Conservation (phyloP, 2,797 vertebrate species). For the Eleutherodactylus coqui region DNA sequence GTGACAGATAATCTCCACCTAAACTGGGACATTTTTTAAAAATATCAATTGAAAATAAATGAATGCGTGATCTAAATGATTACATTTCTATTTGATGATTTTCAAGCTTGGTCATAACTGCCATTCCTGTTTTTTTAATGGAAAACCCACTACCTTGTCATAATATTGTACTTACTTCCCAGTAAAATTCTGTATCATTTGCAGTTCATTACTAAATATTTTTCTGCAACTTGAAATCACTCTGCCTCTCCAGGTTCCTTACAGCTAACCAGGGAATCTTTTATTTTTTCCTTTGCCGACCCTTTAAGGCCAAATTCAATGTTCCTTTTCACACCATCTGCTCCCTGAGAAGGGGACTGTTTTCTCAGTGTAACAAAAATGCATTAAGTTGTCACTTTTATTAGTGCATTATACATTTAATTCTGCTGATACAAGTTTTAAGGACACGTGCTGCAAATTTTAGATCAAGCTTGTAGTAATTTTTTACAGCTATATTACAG, state of each 20-base stretch:
- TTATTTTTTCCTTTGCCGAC: conserved; percentile 88
- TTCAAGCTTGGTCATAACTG: neutral
- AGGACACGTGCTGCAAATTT: conserved; percentile 27
- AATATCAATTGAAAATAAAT: neutral
- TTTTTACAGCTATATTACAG: conserved; percentile 72
- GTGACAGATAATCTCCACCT: neutral
- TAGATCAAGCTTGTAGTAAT: conserved; percentile 62
- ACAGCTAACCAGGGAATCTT: conserved; percentile 87
- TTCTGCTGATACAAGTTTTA: neutral
- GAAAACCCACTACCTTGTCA: neutral
- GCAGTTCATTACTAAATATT: neutral
- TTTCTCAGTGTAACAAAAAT: conserved; percentile 58
- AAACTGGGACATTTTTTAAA: neutral
- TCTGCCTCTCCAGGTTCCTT: conserved; percentile 81
- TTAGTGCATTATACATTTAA: conserved; percentile 23
- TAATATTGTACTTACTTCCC: neutral
- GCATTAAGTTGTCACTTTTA: conserved; percentile 27
- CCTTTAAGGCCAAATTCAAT: conserved; percentile 86
- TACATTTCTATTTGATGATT: neutral
- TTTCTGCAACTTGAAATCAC: conserved; percentile 72
- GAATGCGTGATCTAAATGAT: neutral
- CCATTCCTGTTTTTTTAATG: too few relatives aligned
- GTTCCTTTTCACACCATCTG: conserved; percentile 95
- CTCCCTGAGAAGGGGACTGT: conserved; percentile 72
- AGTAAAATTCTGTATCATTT: neutral